Base-by-base conservation (phyloP, 2,113 vertebrate species). In the Natator depressus region DNA sequence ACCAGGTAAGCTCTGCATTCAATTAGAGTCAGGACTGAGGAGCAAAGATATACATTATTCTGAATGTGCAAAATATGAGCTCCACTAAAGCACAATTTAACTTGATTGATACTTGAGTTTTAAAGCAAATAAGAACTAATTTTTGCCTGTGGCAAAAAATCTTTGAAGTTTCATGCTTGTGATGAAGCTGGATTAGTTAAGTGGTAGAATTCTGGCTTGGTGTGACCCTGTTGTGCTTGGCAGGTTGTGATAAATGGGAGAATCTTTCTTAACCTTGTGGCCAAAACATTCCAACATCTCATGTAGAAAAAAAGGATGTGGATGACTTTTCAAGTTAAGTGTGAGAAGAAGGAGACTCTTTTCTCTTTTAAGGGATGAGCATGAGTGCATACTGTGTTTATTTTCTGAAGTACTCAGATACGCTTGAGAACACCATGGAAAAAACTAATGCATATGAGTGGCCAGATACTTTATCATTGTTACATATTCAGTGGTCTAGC, bases 161-260 rank as follows among this genome's bases (percentile, higher is more conserved):
- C 97, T 98, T 98, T 98, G 98, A 98, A 97, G 97, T 98, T 97
- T 96, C 54, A 3, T 95, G 91, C 93, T 89, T 84, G 93, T 93
- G 96, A 96, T 12, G 95, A 94, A 59, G 93, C 89, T 92, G 93
- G 97, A 96, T 98, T 98, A 98, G 97, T 94, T 94, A 96, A 97
- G 92, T 93, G 49, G 89, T 91, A 85, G 93, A 96, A 87, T 78
- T 79, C 91, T 95, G 94, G 59, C 82, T 95, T 97, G 95, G 93
- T 87, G 91, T 97, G 97, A 95, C 95, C 97, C 97, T 97, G 93
- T 98, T 98, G 96, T 95, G 93, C 93, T 97, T 98, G 98, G 97
- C 98, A 98, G 96, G 92, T 97, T 98, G 96, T 98, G 98, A 98
- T 98, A 98, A 98, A 98, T 98, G 97, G 96, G 96, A 35, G 85